These are phyloP conservation scores for Arrhamphus sclerolepis DNA, from an alignment of 2,797 vertebrate species.

Conservation along the genomic window DNA sequence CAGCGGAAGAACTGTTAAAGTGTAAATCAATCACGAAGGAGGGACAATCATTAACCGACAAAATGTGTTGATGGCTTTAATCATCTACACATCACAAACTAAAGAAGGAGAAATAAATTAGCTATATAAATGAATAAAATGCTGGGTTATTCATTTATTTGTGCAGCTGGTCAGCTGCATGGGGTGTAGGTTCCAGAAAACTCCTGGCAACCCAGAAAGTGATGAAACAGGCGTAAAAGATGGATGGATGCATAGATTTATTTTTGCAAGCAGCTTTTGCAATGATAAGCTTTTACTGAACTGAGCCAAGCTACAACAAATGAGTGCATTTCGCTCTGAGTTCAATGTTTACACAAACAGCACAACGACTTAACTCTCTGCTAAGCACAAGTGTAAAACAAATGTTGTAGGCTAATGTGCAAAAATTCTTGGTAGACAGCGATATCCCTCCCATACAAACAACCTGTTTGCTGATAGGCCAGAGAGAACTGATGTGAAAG, in stretches of 20 bases:
- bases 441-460: slow-evolving; percentile 54
- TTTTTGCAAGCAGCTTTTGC: too few relatives aligned
- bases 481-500: slow-evolving; percentile 12
- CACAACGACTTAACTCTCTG: slow-evolving; percentile 14
- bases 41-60: background rate
- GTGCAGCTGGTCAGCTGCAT: too few relatives aligned
- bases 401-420: slow-evolving; percentile 43
- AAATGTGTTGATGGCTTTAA: background rate
- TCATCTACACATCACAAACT: too few relatives aligned
- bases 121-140: too few relatives aligned
- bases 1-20: slow-evolving; percentile 2
- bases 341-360: slow-evolving; percentile 14
- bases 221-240: too few relatives aligned
- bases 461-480: slow-evolving; percentile 35
- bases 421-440: slow-evolving; percentile 34
- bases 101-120: too few relatives aligned
- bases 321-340: background rate
- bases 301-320: background rate
- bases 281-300: background rate
- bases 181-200: too few relatives aligned
- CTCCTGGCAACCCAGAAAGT: too few relatives aligned
- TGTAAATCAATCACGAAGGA: slow-evolving; percentile 1
- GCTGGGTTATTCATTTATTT: too few relatives aligned
- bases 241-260: too few relatives aligned
- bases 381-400: slow-evolving; percentile 27